Conservation (phyloP, 2,888 invertebrate species). For the Drosophila vallismaia region DNA sequence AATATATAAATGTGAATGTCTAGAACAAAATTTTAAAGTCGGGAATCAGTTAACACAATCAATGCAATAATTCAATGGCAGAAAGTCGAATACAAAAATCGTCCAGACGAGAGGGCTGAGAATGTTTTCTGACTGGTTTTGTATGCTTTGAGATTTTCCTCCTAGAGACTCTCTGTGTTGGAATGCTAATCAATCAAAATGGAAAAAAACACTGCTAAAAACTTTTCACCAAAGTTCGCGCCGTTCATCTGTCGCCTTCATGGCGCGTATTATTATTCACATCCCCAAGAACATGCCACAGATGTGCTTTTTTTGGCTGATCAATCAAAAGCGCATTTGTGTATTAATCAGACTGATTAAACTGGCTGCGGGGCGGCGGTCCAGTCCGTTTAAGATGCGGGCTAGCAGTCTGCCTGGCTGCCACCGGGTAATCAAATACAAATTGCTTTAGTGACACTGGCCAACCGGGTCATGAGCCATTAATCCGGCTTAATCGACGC, state of each 20-base stretch:
- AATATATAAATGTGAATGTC: neutral
- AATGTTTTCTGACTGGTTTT: no score
- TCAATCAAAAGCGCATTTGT: conserved; percentile 68
- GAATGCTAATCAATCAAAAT: conserved; percentile 67
- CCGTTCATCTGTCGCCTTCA: conserved; percentile 16
- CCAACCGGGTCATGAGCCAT: conserved; percentile 29
- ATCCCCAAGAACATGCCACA: conserved; percentile 22
- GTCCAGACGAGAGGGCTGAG: conserved; percentile 11
- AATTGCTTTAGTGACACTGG: conserved; percentile 37
- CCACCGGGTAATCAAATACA: conserved; percentile 21
- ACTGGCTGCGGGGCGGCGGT: conserved; percentile 7
- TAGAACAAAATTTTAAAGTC: neutral
- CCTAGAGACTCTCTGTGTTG: neutral
- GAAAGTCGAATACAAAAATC: neutral
- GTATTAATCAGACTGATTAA: conserved; percentile 65
- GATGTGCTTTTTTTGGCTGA: conserved; percentile 40
- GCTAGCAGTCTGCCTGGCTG: neutral
- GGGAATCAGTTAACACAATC: neutral
- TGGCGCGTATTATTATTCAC: conserved; percentile 4
- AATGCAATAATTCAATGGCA: neutral
- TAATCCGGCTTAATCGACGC: conserved; percentile 23
- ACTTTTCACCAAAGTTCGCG: conserved; percentile 16
- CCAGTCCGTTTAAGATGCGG: conserved; percentile 3
- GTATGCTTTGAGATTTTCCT: neutral
- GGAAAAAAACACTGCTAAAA: conserved; percentile 16